Evolutionary conservation across 92 coral and sea anemone genomes (phyloP).

Genomic region (Palythoa caribaeorum): DNA sequence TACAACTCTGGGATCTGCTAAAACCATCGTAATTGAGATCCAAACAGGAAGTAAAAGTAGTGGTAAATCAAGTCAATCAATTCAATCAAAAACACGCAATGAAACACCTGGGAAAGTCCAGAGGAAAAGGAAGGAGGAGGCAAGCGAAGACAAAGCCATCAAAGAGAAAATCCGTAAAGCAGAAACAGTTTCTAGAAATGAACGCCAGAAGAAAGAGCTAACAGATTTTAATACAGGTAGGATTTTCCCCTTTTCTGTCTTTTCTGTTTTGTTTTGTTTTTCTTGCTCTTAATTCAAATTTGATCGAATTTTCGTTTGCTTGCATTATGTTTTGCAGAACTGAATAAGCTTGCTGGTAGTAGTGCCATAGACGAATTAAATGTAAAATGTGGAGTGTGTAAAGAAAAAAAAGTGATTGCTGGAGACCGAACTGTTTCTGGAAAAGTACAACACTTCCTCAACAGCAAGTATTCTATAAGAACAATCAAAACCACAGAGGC

Average conservation of each 20-base stretch:
- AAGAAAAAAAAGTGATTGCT: conserved; percentile 15
- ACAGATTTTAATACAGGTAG: conserved; percentile 37
- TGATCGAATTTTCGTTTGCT: conserved; percentile 12
- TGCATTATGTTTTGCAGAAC: conserved; percentile 13
- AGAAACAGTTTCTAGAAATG: conserved; percentile 41
- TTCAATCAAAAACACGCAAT: conserved; percentile 18
- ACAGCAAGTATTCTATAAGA: conserved; percentile 21
- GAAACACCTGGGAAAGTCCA: conserved; percentile 43
- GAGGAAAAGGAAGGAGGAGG: conserved; percentile 46
- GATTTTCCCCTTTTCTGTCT: conserved; percentile 15
- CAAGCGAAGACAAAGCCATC: conserved; percentile 42
- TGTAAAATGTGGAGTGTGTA: neutral
- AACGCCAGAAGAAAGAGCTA: conserved; percentile 45
- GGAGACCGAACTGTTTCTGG: conserved; percentile 32
- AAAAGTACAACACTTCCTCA: conserved; percentile 30
- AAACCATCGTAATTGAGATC: conserved; percentile 11
- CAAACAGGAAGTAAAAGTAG: conserved; percentile 10
- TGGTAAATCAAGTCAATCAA: neutral
- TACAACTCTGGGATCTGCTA: conserved; percentile 39
- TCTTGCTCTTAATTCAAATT: conserved; percentile 18
- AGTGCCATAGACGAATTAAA: conserved; percentile 17
- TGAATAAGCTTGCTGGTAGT: conserved; percentile 26
- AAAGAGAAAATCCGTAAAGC: conserved; percentile 49
- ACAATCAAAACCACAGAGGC: conserved; percentile 37
- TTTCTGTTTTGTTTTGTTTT: conserved; percentile 5